Percentiles rank a stretch among this genome's conserved stretches.
Evolutionary conservation across 2,113 vertebrate genomes (phyloP).

Genomic region (Percopsis transmontana): DNA sequence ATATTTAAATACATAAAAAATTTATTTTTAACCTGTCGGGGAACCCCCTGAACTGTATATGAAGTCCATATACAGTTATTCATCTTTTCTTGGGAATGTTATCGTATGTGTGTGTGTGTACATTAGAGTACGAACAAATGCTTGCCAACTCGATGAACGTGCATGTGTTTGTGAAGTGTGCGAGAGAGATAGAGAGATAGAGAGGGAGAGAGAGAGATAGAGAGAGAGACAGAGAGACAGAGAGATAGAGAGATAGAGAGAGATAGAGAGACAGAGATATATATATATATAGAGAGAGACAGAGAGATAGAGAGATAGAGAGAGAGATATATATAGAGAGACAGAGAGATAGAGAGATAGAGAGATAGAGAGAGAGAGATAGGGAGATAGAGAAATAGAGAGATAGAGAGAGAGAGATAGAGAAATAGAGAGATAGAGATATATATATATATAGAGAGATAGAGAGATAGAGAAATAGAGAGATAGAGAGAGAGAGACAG

Average conservation of each 20-base stretch:
- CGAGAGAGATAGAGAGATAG: too few relatives aligned
- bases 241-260: slow-evolving; percentile 12
- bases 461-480: slow-evolving; percentile 6
- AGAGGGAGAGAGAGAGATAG: not conserved
- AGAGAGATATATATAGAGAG: not conserved
- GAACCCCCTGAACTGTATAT: too few relatives aligned
- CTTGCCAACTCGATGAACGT: too few relatives aligned
- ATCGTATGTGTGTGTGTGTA: not conserved
- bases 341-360: too few relatives aligned
- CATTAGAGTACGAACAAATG: not conserved
- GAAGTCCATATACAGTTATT: not conserved
- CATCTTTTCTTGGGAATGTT: not conserved
- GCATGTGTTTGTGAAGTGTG: not conserved
- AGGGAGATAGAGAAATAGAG: not conserved
- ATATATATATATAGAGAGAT: too few relatives aligned
- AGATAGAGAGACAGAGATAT: slow-evolving; percentile 32
- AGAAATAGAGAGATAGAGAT: slow-evolving; percentile 28
- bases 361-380: not conserved
- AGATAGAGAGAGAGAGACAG: too few relatives aligned
- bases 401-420: slow-evolving; percentile 1
- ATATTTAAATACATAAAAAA: too few relatives aligned
- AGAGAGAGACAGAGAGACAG: not conserved
- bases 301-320: not conserved
- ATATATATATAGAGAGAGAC: too few relatives aligned
- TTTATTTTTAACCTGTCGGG: too few relatives aligned